Conservation (phyloP, 2,797 vertebrate species). For the Pseudomugil tenellus region DNA sequence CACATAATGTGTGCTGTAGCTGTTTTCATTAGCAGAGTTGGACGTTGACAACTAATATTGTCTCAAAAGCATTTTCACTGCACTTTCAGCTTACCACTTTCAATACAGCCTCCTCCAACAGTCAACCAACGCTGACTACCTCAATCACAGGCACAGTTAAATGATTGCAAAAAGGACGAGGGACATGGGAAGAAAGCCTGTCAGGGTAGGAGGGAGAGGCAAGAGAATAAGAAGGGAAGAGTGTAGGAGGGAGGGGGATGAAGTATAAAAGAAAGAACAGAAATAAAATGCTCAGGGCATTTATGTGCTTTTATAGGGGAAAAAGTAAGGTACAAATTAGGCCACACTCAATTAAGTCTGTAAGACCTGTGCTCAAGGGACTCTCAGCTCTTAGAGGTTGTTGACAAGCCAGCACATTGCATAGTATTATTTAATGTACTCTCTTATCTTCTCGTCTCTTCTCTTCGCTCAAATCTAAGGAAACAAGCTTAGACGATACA, state of each 20-base stretch:
- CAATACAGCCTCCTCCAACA: constrained; percentile 30
- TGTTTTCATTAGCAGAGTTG: constrained; percentile 57
- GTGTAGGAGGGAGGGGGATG: constrained; percentile 59
- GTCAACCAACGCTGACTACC: constrained; percentile 41
- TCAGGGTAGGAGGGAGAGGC: constrained; percentile 58
- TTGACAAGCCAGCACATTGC: constrained; percentile 65
- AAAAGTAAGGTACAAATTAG: constrained; percentile 80
- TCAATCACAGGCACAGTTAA: constrained; percentile 50
- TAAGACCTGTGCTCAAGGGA: constrained; percentile 74
- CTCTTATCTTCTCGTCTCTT: background rate
- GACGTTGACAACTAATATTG: constrained; percentile 43
- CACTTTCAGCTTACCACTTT: constrained; percentile 42
- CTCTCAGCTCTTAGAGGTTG: constrained; percentile 74
- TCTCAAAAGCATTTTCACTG: constrained; percentile 46
- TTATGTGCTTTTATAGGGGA: constrained; percentile 75
- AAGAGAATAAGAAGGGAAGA: constrained; percentile 40
- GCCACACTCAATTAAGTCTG: constrained; percentile 80
- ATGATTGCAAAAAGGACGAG: constrained; percentile 45
- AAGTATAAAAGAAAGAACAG: constrained; percentile 68
- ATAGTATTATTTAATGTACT: constrained; percentile 62
- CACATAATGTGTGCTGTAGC: constrained; percentile 39
- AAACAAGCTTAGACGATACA: constrained; percentile 2
- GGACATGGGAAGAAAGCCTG: constrained; percentile 56
- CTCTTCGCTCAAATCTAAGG: background rate
- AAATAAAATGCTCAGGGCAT: constrained; percentile 75